Conservation (phyloP, 2,888 invertebrate species). For the Stenodera caucasica region DNA sequence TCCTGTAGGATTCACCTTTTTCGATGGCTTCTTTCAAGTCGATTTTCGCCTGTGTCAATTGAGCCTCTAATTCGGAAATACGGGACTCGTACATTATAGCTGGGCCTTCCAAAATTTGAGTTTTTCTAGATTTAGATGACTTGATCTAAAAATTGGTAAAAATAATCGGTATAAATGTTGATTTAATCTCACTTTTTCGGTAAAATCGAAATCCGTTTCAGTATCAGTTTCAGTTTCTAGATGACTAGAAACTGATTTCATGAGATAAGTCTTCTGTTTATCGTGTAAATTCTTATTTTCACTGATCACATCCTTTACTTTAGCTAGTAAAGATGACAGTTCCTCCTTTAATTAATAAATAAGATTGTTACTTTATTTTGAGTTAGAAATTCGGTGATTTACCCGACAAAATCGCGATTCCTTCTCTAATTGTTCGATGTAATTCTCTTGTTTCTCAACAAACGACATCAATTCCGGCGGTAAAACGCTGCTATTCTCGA, state of each 20-base stretch:
- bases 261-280: slow-evolving; percentile 71
- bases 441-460: slow-evolving; percentile 84
- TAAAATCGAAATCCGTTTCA: slow-evolving; percentile 47
- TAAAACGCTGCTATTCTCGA: slow-evolving; percentile 44
- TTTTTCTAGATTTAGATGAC: no score
- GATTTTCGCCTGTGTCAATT: slow-evolving; percentile 75
- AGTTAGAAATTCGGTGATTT: slow-evolving; percentile 34
- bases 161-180: no score
- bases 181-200: slow-evolving; percentile 28
- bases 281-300: slow-evolving; percentile 83
- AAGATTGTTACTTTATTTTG: slow-evolving; percentile 1
- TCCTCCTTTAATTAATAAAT: slow-evolving; percentile 62
- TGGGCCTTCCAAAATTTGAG: slow-evolving; percentile 66
- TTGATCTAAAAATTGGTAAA: no score
- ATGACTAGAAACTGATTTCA: slow-evolving; percentile 65
- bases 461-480: slow-evolving; percentile 76
- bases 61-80: slow-evolving; percentile 82
- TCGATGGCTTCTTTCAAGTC: slow-evolving; percentile 74
- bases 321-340: slow-evolving; percentile 72
- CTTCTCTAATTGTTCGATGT: slow-evolving; percentile 82
- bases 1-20: slow-evolving; percentile 62
- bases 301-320: slow-evolving; percentile 83
- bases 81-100: slow-evolving; percentile 82
- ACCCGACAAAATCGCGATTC: slow-evolving; percentile 83
- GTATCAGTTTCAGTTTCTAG: slow-evolving; percentile 60